Conservation (phyloP, 37 sponge, comb jelly and placozoan genomes). For the Trichoplax adhaerens region DNA sequence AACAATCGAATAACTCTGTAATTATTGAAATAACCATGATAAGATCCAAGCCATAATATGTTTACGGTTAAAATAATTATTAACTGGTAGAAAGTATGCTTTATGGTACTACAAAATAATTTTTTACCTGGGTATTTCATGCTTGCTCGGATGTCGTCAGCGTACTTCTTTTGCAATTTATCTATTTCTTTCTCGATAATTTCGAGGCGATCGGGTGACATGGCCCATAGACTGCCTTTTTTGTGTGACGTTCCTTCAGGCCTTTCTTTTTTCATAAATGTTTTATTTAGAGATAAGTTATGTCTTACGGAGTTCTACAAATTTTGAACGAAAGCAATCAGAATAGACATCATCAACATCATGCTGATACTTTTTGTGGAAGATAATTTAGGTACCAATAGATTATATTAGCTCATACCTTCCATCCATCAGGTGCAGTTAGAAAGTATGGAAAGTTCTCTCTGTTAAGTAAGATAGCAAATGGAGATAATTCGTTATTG, state of each 20-base stretch:
- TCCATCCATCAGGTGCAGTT: slow-evolving; percentile 67
- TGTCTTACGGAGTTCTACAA: slow-evolving; percentile 57
- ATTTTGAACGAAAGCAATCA: not conserved
- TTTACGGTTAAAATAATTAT: too few relatives aligned
- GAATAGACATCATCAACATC: not conserved
- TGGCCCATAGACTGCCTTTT: slow-evolving; percentile 17
- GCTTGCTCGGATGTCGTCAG: too few relatives aligned
- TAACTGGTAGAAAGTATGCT: too few relatives aligned
- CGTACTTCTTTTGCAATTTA: not conserved
- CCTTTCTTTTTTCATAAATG: slow-evolving; percentile 32
- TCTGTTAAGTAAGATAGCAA: slow-evolving; percentile 6
- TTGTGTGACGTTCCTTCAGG: slow-evolving; percentile 26
- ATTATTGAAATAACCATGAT: too few relatives aligned
- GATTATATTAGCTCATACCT: slow-evolving; percentile 19
- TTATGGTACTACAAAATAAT: too few relatives aligned
- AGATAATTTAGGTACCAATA: not conserved
- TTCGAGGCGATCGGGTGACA: slow-evolving; percentile 12
- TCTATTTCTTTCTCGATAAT: slow-evolving; percentile 18
- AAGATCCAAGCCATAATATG: too few relatives aligned
- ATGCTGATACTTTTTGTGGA: not conserved
- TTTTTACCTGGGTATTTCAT: too few relatives aligned
- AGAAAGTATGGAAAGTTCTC: slow-evolving; percentile 43
- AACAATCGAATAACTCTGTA: too few relatives aligned
- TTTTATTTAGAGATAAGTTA: slow-evolving; percentile 47
- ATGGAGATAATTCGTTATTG: not conserved